Base-by-base conservation (phyloP, 2,888 invertebrate species). In the Junonia oenone region DNA sequence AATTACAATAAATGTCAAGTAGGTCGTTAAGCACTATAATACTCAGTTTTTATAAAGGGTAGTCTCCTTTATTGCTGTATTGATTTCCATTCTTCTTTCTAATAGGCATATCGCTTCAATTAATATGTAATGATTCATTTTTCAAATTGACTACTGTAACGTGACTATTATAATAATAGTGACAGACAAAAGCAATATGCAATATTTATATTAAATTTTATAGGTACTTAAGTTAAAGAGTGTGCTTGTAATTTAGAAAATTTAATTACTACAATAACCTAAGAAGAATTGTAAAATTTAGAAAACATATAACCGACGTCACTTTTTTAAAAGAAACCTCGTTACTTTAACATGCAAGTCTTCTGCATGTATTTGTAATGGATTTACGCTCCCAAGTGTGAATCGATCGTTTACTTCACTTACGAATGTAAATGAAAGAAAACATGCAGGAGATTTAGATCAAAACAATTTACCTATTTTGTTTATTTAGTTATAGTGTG, bases 361-460 rank as follows among this genome's bases (percentile, higher is more conserved):
- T 53, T 47, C 33, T 40, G 47, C 31, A 13, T 38, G 37, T 53
- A 26, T 43, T 46, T 52, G 37, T 55, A 43, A 35, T 35, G 33
- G 26, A 49, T 35, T 49, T 47, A 53, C n/a, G 53, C 45, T 49
- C 45, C 35, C 35, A 22, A 22, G 17, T 33, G 48, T 49, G 35
- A 26, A 49, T 49, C 43, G 37, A 48, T 49, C 26, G 48, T 29
- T 26, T 14, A 17, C 2, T 40, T 19, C 45, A 15, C 26, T 38
- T 49, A 35, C 31, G 40, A 14, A 40, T 15, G 51, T 50, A 50
- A 40, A 40, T 40, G 26, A 37, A 31, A 29, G 9, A 1, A 22
- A 22, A 13, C 13, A 22, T 19, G 27, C n/a, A 26, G 13, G n/a
- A 13, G 2, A 13, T n/a, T 2, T 13, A 13, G 6, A 19, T 2